phyloP scores from a whole-genome alignment of 1,140 invertebrate genomes.

The Drosophila suzukii region DNA sequence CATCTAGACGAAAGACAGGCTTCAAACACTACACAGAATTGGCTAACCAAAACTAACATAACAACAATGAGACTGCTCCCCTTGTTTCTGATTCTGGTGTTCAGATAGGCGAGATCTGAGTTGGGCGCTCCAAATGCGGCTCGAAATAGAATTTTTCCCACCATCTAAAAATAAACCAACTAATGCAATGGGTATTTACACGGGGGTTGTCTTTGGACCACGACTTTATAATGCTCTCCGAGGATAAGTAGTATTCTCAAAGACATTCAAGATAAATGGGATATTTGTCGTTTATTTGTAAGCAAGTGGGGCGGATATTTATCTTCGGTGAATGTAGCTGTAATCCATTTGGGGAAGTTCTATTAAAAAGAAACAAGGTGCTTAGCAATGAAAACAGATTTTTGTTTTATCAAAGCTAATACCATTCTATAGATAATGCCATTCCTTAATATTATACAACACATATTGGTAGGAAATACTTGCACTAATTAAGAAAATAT shows the following conservation, averaged over 20 bases:
- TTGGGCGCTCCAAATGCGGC: conserved; percentile 48
- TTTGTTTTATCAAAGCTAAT: too few relatives aligned
- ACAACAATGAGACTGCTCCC: conserved; percentile 69
- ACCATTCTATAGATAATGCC: too few relatives aligned
- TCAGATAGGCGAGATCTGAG: conserved; percentile 71
- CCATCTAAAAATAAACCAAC: conserved; percentile 75
- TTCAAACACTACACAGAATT: conserved; percentile 52
- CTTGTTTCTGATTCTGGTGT: conserved; percentile 60
- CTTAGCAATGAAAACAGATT: neutral
- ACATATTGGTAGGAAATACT: too few relatives aligned
- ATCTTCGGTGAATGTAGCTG: conserved; percentile 5
- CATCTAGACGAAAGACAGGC: conserved; percentile 52
- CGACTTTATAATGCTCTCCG: conserved; percentile 46
- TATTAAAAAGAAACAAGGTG: neutral
- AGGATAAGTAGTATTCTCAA: neutral
- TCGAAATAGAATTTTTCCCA: conserved; percentile 82
- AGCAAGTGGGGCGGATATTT: conserved; percentile 17
- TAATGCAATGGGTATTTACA: conserved; percentile 53
- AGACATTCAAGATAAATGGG: conserved; percentile 26
- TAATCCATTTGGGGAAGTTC: conserved; percentile 3
- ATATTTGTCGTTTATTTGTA: conserved; percentile 34
- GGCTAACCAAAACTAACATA: conserved; percentile 76
- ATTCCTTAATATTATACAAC: too few relatives aligned
- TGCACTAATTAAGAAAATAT: too few relatives aligned
- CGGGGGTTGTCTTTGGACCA: conserved; percentile 15